Conservation (phyloP, 2,797 vertebrate genomes). For the Tolypeutes matacus region DNA sequence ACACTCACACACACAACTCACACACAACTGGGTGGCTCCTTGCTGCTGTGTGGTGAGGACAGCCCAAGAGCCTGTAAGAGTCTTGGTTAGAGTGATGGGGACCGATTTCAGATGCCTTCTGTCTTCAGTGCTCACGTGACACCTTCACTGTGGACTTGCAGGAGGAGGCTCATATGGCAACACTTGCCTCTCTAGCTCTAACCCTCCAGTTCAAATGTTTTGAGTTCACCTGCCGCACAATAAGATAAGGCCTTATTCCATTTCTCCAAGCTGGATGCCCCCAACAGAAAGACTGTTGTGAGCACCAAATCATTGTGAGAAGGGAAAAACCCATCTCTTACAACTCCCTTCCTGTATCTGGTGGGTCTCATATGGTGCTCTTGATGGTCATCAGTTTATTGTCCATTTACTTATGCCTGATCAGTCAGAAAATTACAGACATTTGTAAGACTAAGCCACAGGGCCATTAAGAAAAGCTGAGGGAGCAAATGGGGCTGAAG, state of each 20-base stretch:
- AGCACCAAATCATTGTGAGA: not conserved
- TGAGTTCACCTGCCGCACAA: not conserved
- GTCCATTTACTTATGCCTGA: not conserved
- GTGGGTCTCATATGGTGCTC: not conserved
- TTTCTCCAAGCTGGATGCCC: not conserved
- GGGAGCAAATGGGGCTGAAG: not conserved
- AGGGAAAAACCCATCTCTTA: not conserved
- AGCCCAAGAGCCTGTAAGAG: not conserved
- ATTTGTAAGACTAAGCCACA: not conserved
- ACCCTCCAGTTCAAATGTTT: not conserved
- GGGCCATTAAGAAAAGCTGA: not conserved
- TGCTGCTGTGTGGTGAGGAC: not conserved
- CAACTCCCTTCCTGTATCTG: not conserved
- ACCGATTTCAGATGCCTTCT: not conserved
- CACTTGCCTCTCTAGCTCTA: not conserved
- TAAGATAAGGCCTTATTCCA: too few relatives aligned
- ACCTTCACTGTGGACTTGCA: not conserved
- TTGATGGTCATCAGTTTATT: not conserved
- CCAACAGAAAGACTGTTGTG: not conserved
- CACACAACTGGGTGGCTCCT: not conserved
- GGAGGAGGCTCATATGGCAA: not conserved
- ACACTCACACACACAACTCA: not conserved
- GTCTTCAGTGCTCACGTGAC: not conserved
- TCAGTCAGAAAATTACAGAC: not conserved
- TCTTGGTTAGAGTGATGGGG: rapidly evolving